A percentile compares a stretch with the other conserved stretches of the same genome.
phyloP scores from a whole-genome alignment of 2,113 vertebrate species.

The Misgurnus mizolepis region DNA sequence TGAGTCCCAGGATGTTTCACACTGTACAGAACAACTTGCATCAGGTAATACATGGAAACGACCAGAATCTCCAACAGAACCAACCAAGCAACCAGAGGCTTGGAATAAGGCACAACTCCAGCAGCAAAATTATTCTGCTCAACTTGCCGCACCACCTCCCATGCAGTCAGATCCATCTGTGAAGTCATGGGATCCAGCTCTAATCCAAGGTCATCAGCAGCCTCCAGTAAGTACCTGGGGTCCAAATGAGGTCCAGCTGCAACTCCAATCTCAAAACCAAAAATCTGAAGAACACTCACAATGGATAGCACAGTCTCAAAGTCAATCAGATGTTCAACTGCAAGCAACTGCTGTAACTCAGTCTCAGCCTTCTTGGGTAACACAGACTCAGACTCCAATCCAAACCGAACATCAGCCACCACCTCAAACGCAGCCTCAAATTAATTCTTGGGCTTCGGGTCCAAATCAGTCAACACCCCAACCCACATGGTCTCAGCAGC shows the following conservation, averaged over 20 bases:
- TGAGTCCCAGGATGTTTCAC: constrained; percentile 45
- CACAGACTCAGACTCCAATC: constrained; percentile 26
- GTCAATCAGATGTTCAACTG: constrained; percentile 53
- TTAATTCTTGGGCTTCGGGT: constrained; percentile 53
- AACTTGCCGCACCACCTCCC: constrained; percentile 19
- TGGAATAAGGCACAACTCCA: constrained; percentile 59
- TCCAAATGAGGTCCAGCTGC: constrained; percentile 59
- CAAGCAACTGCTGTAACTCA: constrained; percentile 59
- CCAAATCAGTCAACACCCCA: constrained; percentile 51
- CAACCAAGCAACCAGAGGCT: constrained; percentile 53
- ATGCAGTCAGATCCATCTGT: constrained; percentile 57
- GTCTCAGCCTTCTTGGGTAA: constrained; percentile 63
- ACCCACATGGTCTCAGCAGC: constrained; percentile 58
- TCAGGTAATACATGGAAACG: constrained; percentile 53
- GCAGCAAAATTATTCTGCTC: constrained; percentile 28
- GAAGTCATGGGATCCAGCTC: constrained; percentile 57
- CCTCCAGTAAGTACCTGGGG: constrained; percentile 59
- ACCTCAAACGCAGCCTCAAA: constrained; percentile 54
- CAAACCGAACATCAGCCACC: constrained; percentile 52
- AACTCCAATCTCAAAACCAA: constrained; percentile 56
- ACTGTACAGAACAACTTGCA: constrained; percentile 54
- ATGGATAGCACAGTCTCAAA: constrained; percentile 60
- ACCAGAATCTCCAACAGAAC: constrained; percentile 60
- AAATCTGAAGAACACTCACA: constrained; percentile 58
- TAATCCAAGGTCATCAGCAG: constrained; percentile 61